Conservation (phyloP, 2,113 vertebrate genomes). For the Pachycephala philippinensis region DNA sequence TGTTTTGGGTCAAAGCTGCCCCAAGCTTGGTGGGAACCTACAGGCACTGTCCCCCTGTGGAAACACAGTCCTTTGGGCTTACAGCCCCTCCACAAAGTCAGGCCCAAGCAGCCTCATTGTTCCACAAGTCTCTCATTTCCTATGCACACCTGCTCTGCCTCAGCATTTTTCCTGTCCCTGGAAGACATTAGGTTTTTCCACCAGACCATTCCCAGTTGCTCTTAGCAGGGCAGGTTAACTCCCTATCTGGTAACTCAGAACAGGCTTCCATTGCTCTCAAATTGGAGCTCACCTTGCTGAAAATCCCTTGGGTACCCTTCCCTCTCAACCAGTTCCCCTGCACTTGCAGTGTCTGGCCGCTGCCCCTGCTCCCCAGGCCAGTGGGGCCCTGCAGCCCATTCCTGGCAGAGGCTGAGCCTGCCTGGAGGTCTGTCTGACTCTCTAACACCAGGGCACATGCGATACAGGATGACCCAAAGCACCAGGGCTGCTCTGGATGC, state of each 20-base stretch:
- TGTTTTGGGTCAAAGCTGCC: background rate
- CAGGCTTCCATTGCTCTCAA: background rate
- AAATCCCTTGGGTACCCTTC: fast-evolving
- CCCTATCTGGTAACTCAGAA: background rate
- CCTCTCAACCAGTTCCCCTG: background rate
- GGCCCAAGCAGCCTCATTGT: background rate
- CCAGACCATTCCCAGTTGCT: background rate
- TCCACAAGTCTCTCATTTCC: background rate
- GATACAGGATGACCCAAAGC: background rate
- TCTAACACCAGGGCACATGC: fast-evolving
- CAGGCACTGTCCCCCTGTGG: fast-evolving
- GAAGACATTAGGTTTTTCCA: background rate
- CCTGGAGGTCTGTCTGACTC: fast-evolving
- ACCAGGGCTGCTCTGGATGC: background rate
- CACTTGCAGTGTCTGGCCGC: background rate
- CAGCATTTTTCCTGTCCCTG: background rate
- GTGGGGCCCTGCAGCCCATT: background rate
- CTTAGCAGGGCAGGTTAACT: background rate
- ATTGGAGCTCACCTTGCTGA: background rate
- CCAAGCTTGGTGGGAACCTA: background rate
- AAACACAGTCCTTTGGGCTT: background rate
- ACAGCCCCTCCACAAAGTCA: background rate
- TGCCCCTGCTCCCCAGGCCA: background rate
- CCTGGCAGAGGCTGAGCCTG: background rate
- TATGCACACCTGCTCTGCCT: background rate